Percentiles rank a stretch among this genome's conserved stretches.
Conservation (phyloP, 2,888 invertebrate genomes). For the Cataglyphis livida region DNA sequence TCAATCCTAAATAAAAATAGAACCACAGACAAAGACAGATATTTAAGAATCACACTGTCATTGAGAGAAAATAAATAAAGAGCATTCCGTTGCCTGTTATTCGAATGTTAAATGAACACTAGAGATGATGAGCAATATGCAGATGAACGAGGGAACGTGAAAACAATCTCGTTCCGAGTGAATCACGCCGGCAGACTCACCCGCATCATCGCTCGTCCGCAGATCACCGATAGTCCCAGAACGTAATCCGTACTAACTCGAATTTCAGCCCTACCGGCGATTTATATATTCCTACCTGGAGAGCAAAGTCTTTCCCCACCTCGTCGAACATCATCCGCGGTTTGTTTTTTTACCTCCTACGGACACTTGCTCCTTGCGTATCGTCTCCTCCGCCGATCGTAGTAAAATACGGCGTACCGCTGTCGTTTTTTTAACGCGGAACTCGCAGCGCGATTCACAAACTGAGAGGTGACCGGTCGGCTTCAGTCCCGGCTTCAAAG, state of each 20-base stretch:
- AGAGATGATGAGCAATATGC: neutral
- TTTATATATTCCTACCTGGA: constrained; percentile 79
- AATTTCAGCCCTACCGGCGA: constrained; percentile 76
- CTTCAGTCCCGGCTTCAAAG: constrained; percentile 12
- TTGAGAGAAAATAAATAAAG: neutral
- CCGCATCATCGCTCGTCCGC: constrained; percentile 64
- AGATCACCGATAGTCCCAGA: constrained; percentile 64
- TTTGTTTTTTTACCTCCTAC: constrained; percentile 66
- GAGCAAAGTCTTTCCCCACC: constrained; percentile 73
- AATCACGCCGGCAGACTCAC: constrained; percentile 61
- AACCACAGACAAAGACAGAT: neutral
- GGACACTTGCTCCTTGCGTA: constrained; percentile 43
- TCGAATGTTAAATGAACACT: neutral
- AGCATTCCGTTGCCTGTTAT: neutral
- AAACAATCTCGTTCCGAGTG: constrained; percentile 9
- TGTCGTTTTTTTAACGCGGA: constrained; percentile 34
- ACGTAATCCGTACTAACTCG: constrained; percentile 77
- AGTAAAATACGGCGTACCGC: constrained; percentile 60
- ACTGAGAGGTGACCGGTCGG: neutral
- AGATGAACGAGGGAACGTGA: neutral
- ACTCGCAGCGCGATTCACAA: constrained; percentile 33
- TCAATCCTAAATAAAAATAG: constrained; percentile 8
- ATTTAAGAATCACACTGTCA: neutral
- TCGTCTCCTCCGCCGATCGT: constrained; percentile 56
- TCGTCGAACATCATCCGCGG: constrained; percentile 64